phyloP scores from a whole-genome alignment of 2,888 invertebrate genomes.

The Apamea sordens region DNA sequence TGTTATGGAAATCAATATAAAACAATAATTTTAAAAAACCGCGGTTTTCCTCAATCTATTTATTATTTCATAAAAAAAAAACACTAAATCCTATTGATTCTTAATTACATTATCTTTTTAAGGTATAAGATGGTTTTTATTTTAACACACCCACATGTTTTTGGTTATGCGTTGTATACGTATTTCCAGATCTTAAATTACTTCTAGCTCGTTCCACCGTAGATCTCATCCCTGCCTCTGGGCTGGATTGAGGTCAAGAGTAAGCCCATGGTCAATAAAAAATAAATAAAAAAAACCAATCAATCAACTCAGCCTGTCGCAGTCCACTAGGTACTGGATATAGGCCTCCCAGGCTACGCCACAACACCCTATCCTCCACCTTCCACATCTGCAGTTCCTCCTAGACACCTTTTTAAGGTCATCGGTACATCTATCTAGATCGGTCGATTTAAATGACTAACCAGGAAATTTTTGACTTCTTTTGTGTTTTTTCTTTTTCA shows the following conservation, averaged over 20 bases:
- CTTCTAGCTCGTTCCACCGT: too few relatives aligned
- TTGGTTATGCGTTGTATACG: background rate
- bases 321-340: background rate
- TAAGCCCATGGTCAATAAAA: too few relatives aligned
- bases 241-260: too few relatives aligned
- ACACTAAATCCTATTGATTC: background rate
- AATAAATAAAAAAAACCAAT: too few relatives aligned
- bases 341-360: background rate
- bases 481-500: background rate
- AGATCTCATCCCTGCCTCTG: too few relatives aligned
- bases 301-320: background rate
- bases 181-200: background rate
- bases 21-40: background rate
- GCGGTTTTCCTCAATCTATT: background rate
- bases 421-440: background rate
- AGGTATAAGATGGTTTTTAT: too few relatives aligned
- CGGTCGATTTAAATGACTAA: background rate
- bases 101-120: background rate
- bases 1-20: background rate
- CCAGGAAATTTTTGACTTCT: background rate
- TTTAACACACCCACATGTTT: background rate
- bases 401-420: background rate
- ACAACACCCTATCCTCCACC: background rate
- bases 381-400: background rate
- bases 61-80: too few relatives aligned